Percentiles rank a stretch among this genome's conserved stretches.
Evolutionary conservation across 1,140 invertebrate genomes (phyloP).

Genomic region (Drosophila arizonae): DNA sequence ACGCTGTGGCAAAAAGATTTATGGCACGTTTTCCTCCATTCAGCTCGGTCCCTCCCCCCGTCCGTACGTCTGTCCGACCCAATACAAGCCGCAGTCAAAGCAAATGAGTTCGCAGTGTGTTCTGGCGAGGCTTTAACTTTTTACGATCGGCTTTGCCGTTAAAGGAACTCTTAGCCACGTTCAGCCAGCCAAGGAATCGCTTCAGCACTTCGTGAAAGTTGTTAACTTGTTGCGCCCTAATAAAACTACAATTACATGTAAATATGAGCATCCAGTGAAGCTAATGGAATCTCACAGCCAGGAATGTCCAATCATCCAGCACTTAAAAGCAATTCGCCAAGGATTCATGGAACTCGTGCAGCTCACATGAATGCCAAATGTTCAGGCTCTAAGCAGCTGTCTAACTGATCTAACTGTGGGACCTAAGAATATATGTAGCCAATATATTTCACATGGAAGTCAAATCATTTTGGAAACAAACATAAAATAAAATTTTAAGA

Average conservation of each 20-base stretch:
- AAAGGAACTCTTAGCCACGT: constrained; percentile 47
- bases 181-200: constrained; percentile 11
- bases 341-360: background rate
- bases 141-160: constrained; percentile 66
- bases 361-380: background rate
- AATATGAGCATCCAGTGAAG: constrained; percentile 8
- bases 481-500: too few species aligned
- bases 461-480: too few species aligned
- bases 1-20: constrained; percentile 72
- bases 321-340: background rate
- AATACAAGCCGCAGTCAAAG: constrained; percentile 56
- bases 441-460: too few species aligned
- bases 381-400: background rate
- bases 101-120: constrained; percentile 57
- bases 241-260: constrained; percentile 33
- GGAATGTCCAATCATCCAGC: constrained; percentile 1
- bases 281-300: background rate
- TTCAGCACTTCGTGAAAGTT: background rate
- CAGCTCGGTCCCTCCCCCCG: background rate
- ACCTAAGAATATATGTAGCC: too few species aligned
- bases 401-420: too few species aligned
- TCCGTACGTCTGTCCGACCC: background rate
- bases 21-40: constrained; percentile 50
- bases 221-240: constrained; percentile 64
- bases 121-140: constrained; percentile 50